Base-by-base conservation (phyloP, 2,888 invertebrate genomes). In the Alloplasta piceator region DNA sequence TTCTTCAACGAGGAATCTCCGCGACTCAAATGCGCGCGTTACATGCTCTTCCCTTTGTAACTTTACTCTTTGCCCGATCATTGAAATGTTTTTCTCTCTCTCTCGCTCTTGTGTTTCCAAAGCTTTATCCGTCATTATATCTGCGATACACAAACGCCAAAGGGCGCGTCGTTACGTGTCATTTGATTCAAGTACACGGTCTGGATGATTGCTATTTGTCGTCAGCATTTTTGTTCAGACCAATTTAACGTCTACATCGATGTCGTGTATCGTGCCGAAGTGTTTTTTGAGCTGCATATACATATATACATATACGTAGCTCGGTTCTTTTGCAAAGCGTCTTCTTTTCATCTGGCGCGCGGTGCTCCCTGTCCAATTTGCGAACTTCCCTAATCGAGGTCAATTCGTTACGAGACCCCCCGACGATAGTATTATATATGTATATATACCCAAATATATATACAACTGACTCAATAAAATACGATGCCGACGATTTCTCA, bases 371-470 rank as follows among this genome's bases (percentile, higher is more conserved):
- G 78, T 80, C 80, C 78, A 83, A 84, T 84, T 84, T 82, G 72
- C 63, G 48, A 61, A 77, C 68, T 72, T 79, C 63, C 70, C 67
- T 84, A 82, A 84, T 80, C 76, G 82, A 68, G 82, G 83, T 84
- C 80, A 83, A 83, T 84, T 84, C 74, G 80, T 80, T 71, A 26
- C 55, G 46, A 61, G 75, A 75, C 82, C 81, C 75, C 61, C 72
- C 39, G 64, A 50, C 61, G n/a, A 56, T 76, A 63, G 67, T 38
- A 12, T 9, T 56, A 60, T 61, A 74, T 52, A n/a, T n/a, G n/a
- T n/a, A n/a, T n/a, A n/a, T n/a, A n/a, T n/a, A n/a, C n/a, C n/a
- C n/a, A n/a, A n/a, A n/a, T n/a, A n/a, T n/a, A n/a, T n/a, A n/a
- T n/a, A n/a, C n/a, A n/a, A n/a, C 63, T 55, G 55, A 63, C 63